Conservation (phyloP, 2,797 vertebrate genomes). For the Acropternis orthonyx region DNA sequence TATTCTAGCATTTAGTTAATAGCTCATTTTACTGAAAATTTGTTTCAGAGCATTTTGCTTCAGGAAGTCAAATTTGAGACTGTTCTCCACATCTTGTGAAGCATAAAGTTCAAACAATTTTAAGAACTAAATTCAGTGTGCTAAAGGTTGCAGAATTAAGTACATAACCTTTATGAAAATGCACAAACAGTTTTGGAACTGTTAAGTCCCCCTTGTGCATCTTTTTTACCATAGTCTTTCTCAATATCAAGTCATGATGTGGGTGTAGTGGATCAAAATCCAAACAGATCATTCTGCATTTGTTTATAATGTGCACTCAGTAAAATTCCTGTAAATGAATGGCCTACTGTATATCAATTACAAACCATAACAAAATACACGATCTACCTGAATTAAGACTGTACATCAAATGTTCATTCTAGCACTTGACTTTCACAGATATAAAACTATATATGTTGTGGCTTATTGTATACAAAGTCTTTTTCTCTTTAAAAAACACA, state of each 20-base stretch:
- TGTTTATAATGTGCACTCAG: neutral
- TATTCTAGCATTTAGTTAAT: neutral
- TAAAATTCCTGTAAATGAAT: neutral
- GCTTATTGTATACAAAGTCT: constrained; percentile 57
- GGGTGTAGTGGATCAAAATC: neutral
- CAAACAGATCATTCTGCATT: neutral
- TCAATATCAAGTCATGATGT: neutral
- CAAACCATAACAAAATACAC: neutral
- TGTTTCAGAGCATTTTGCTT: neutral
- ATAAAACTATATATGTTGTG: neutral
- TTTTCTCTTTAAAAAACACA: constrained; percentile 61
- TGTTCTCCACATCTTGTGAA: neutral
- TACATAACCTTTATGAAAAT: neutral
- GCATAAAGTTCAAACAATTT: neutral
- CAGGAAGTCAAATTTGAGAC: constrained; percentile 6
- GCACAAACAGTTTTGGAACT: neutral
- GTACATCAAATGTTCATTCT: neutral
- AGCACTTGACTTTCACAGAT: neutral
- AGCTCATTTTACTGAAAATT: neutral
- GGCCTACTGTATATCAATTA: neutral
- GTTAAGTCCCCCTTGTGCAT: neutral
- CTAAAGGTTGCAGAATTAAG: neutral
- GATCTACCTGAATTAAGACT: neutral
- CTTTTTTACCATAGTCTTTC: neutral
- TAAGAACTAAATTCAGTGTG: neutral